Evolutionary conservation across 2,113 vertebrate species (phyloP).

Genomic region (Rhea americana): DNA sequence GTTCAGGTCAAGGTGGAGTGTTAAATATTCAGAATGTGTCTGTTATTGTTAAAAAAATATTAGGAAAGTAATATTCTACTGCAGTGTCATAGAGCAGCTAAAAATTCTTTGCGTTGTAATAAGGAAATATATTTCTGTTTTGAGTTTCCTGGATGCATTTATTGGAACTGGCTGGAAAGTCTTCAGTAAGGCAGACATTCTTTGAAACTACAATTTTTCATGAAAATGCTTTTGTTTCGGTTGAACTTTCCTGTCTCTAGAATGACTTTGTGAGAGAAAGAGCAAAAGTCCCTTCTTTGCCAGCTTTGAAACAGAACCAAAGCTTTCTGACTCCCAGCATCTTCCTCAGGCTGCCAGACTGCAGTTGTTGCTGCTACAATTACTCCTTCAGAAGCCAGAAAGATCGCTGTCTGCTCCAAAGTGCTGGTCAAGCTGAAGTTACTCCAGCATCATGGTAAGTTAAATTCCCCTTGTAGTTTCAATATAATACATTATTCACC

Average conservation of each 20-base stretch:
- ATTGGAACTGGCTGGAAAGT: neutral
- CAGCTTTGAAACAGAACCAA: neutral
- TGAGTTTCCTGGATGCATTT: neutral
- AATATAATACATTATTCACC: slow-evolving; percentile 1
- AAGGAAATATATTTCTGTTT: neutral
- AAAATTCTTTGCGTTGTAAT: neutral
- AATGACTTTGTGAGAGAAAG: neutral
- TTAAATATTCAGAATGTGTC: neutral
- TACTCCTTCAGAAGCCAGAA: neutral
- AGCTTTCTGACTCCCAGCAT: neutral
- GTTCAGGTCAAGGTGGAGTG: neutral
- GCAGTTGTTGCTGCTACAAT: neutral
- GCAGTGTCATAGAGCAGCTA: neutral
- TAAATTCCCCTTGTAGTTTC: neutral
- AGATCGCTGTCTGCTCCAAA: neutral
- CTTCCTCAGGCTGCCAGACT: neutral
- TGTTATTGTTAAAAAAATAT: neutral
- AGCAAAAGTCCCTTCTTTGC: neutral
- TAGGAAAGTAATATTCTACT: neutral
- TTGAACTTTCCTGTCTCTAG: neutral
- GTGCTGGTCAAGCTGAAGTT: neutral
- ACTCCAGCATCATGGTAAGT: neutral
- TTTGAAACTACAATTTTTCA: neutral
- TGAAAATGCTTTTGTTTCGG: neutral
- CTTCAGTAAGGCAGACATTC: neutral